Conservation (phyloP, 2,113 vertebrate species). For the Marcusenius ussheri region DNA sequence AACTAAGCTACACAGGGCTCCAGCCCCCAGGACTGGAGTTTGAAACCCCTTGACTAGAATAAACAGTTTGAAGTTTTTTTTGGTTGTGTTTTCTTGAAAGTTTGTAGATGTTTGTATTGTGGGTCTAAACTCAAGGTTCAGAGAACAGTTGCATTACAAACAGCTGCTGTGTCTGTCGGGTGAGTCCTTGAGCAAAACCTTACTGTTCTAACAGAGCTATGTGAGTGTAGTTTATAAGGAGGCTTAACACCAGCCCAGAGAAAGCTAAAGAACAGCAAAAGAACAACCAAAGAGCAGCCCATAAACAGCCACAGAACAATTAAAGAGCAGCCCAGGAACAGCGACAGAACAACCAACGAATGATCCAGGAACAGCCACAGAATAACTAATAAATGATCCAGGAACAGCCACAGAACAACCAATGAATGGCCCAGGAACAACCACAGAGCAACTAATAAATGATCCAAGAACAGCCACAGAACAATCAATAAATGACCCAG, state of each 20-base stretch:
- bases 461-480: no score
- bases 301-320: neutral
- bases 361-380: neutral
- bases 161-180: no score
- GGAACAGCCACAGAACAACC: no score
- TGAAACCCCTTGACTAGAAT: neutral
- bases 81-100: neutral
- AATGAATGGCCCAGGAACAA: no score
- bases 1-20: no score
- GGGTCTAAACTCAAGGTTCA: neutral
- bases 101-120: neutral
- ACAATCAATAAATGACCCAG: neutral
- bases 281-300: neutral
- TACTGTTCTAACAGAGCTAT: neutral
- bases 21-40: neutral
- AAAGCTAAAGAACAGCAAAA: neutral
- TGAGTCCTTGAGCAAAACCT: neutral
- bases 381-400: no score
- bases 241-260: neutral
- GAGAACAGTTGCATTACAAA: neutral
- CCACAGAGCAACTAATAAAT: no score
- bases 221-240: no score
- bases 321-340: neutral
- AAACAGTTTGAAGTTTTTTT: neutral
- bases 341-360: neutral